Percentiles rank a stretch among this genome's conserved stretches.
Evolutionary conservation across 2,113 vertebrate species (phyloP).

Genomic region (Melanocharis versteri): DNA sequence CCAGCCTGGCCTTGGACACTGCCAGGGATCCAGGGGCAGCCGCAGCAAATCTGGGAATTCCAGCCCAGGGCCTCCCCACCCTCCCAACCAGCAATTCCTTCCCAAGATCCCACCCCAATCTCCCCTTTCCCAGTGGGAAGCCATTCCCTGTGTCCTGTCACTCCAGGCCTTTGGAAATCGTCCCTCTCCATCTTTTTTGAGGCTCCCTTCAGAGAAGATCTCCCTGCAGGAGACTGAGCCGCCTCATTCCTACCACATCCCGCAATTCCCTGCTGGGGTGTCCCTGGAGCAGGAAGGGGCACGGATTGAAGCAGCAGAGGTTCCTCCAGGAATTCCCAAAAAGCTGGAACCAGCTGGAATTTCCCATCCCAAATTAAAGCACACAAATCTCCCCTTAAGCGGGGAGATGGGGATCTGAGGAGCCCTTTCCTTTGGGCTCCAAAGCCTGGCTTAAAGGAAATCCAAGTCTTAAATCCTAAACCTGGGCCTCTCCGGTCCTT

Average conservation of each 20-base stretch:
- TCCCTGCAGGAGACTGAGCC: not conserved
- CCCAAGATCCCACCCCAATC: not conserved
- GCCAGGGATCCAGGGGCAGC: not conserved
- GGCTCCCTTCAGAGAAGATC: not conserved
- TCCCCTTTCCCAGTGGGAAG: not conserved
- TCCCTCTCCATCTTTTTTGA: not conserved
- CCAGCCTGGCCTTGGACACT: accelerated
- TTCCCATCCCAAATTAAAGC: not conserved
- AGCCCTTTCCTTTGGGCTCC: too few species aligned
- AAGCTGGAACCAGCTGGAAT: not conserved
- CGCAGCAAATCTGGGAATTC: not conserved
- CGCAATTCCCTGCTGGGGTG: not conserved
- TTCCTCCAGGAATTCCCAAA: not conserved
- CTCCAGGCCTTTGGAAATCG: not conserved
- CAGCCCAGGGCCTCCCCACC: not conserved
- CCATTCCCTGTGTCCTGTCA: not conserved
- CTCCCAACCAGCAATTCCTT: not conserved
- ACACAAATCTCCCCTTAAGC: accelerated
- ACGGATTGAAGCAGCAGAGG: not conserved
- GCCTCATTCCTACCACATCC: not conserved
- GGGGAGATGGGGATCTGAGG: not conserved
- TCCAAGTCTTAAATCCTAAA: not conserved
- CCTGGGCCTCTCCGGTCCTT: not conserved
- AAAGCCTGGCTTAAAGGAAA: not conserved
- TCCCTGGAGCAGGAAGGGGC: not conserved